Conservation (phyloP, 2,797 vertebrate species). For the Numenius phaeopus region DNA sequence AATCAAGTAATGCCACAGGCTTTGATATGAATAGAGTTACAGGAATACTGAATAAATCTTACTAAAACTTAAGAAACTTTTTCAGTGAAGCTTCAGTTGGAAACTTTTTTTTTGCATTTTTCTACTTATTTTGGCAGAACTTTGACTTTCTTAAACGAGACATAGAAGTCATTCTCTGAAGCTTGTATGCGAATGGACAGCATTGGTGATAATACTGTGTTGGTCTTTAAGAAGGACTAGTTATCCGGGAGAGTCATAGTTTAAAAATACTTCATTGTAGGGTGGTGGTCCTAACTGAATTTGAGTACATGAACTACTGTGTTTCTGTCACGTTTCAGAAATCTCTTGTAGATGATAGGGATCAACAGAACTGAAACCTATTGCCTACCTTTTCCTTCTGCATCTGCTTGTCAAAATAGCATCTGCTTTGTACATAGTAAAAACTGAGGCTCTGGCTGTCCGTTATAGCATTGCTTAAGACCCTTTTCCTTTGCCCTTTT, state of each 20-base stretch:
- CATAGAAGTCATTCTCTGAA: neutral
- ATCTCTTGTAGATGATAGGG: neutral
- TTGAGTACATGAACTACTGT: neutral
- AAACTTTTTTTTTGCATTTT: neutral
- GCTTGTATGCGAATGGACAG: neutral
- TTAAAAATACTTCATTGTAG: neutral
- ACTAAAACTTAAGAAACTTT: neutral
- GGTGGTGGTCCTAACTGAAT: neutral
- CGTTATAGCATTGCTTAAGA: neutral
- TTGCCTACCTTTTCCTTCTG: neutral
- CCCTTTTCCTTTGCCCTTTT: slow-evolving; percentile 16
- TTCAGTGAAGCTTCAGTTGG: neutral
- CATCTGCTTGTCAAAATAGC: neutral
- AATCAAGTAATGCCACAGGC: neutral
- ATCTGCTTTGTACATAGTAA: neutral
- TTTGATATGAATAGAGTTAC: neutral
- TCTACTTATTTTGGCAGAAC: neutral
- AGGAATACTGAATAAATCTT: neutral
- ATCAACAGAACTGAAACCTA: neutral
- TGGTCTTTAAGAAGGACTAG: neutral
- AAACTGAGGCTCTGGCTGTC: neutral
- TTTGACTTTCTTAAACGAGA: neutral
- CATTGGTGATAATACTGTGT: neutral
- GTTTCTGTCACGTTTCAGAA: neutral
- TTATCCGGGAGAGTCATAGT: neutral